Base-by-base conservation (phyloP, 2,797 vertebrate genomes). In the Echeneis naucrates region DNA sequence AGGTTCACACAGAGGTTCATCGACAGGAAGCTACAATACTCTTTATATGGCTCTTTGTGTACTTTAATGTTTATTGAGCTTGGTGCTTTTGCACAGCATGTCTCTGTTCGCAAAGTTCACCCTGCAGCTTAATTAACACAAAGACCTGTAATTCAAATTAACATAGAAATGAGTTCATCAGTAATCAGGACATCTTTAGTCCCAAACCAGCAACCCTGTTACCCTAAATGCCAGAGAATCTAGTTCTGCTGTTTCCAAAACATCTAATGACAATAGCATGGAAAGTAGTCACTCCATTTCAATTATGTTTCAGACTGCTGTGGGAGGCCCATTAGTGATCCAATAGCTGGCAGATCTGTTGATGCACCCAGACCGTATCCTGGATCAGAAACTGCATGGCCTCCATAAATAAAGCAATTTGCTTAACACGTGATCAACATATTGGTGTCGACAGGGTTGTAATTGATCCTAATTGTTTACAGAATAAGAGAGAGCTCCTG, bases 281-380 rank as follows among this genome's bases (percentile, higher is more conserved):
- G 44, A 62, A 70, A 72, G 66, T 53, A 56, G 42, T 71, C 21
- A 26, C 11, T 32, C 27, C 13, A 50, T 45, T 61, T 14, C 56
- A 42, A 11, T 73, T 6, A 26, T 14, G 67, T n/a, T 7, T 80
- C 17, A 59, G 45, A 48, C 53, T 27, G n/a, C 60, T 48, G 38
- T 19, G 38, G 45, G 71, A 14, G 17, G 11, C 23, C 59, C 80
- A 84, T 84, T 84, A 85, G 61, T 53, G 70, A 88, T 80, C 67
- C 53, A 81, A 88, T 88, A 65, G 53, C 72, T 69, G 77, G 74
- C 78, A 69, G 76, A 78, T 55, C 30, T 85, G 77, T 72, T 80
- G 76, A 72, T 74, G 54, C 81, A 78, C 53, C 37, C 33, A 5
- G 50, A 68, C 50, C 48, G 52, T 73, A 58, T 73, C 68, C 74